Evolutionary conservation across 1,140 invertebrate genomes (phyloP).

Genomic region (Caenorhabditis tropicalis): DNA sequence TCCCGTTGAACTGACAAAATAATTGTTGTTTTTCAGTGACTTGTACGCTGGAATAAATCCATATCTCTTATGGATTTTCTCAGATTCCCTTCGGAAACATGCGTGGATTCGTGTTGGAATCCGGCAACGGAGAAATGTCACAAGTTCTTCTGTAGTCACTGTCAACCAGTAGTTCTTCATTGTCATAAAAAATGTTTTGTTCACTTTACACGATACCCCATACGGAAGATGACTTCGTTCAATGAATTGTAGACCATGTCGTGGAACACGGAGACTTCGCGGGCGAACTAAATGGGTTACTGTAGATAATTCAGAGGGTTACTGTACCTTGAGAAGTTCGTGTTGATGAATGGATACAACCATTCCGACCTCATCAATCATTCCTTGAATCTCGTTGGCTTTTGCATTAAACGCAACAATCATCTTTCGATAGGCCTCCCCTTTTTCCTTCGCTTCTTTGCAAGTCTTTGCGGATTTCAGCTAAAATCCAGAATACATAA

Average conservation of each 20-base stretch:
- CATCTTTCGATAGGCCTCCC: neutral
- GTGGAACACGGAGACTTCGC: neutral
- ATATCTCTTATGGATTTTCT: constrained; percentile 36
- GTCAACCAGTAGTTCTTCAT: neutral
- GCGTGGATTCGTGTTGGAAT: neutral
- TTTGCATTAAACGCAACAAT: neutral
- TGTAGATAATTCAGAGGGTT: neutral
- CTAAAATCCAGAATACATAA: neutral
- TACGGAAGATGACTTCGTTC: neutral
- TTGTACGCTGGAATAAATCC: constrained; percentile 39
- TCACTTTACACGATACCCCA: neutral
- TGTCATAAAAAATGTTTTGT: too few species aligned
- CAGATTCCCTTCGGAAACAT: constrained; percentile 34
- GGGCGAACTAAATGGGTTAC: neutral
- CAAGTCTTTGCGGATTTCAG: neutral
- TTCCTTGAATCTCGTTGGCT: neutral
- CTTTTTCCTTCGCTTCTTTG: neutral
- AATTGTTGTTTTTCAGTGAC: constrained; percentile 43
- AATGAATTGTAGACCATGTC: neutral
- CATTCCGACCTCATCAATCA: neutral
- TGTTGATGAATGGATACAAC: neutral
- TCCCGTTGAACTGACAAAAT: neutral
- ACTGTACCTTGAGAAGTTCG: neutral
- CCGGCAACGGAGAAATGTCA: neutral
- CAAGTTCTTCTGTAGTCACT: neutral